These are phyloP conservation scores for Cichladusa arquata DNA, from an alignment of 2,113 vertebrate species.

Conservation along the genomic window DNA sequence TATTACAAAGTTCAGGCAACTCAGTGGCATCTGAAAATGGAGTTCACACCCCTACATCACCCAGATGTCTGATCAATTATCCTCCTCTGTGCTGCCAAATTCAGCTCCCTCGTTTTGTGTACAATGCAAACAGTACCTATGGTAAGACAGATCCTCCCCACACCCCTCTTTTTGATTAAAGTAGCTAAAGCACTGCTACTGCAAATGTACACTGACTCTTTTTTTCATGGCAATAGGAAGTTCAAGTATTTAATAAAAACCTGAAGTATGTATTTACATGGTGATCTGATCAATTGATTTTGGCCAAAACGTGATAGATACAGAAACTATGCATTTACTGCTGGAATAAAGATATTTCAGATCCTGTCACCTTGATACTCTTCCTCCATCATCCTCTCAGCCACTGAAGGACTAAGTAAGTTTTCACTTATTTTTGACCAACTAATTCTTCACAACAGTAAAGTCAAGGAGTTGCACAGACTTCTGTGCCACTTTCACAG, in stretches of 20 bases:
- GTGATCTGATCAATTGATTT: not conserved
- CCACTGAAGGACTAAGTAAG: not conserved
- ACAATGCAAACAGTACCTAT: not conserved
- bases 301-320: slow-evolving; percentile 2
- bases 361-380: not conserved
- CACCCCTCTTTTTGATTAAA: not conserved
- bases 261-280: slow-evolving; percentile 27
- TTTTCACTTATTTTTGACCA: not conserved
- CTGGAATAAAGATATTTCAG: not conserved
- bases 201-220: not conserved
- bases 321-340: not conserved
- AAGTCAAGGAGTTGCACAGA: not conserved
- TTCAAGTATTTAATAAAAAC: slow-evolving; percentile 56
- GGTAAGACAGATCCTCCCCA: not conserved
- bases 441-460: not conserved
- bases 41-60: not conserved
- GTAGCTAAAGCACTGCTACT: not conserved
- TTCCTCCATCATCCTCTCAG: not conserved
- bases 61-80: not conserved
- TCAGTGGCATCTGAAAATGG: not conserved
- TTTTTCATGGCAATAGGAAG: slow-evolving; percentile 1
- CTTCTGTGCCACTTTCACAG: not conserved
- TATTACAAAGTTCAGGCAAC: not conserved
- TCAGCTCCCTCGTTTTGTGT: not conserved
- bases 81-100: not conserved